Conservation (phyloP, 2,888 invertebrate genomes). For the Dendrolimus pini region DNA sequence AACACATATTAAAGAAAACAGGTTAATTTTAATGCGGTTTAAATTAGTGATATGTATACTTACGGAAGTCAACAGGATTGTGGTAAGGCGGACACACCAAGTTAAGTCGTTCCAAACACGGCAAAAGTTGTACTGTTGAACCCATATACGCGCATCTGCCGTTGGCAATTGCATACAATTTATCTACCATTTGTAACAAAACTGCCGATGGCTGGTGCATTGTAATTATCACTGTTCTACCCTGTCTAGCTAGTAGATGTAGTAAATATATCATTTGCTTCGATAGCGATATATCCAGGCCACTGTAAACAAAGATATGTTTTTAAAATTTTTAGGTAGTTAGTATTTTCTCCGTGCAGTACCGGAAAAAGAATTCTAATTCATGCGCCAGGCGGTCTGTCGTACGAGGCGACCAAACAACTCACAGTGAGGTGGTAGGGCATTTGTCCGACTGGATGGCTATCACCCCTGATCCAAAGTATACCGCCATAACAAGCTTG, state of each 20-base stretch:
- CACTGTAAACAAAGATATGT: conserved; percentile 36
- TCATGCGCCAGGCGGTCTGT: too few species aligned
- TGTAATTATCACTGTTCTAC: conserved; percentile 90
- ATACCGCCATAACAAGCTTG: too few species aligned
- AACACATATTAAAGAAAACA: too few species aligned
- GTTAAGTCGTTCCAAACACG: conserved; percentile 83
- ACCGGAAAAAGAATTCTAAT: too few species aligned
- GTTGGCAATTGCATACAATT: conserved; percentile 88
- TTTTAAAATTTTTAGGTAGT: too few species aligned
- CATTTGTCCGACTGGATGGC: too few species aligned
- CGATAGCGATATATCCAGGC: conserved; percentile 78
- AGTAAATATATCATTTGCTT: conserved; percentile 89
- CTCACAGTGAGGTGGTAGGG: too few species aligned
- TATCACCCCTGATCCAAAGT: too few species aligned
- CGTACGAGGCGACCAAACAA: too few species aligned
- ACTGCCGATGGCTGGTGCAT: conserved; percentile 95
- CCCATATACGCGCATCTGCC: conserved; percentile 91
- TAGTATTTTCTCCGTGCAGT: too few species aligned
- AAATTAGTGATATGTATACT: conserved; percentile 40
- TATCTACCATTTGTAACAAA: conserved; percentile 92
- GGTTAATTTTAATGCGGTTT: too few species aligned
- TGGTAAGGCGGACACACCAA: conserved; percentile 91
- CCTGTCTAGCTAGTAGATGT: conserved; percentile 88
- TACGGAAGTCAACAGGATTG: conserved; percentile 94
- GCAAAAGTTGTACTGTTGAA: conserved; percentile 83